A percentile compares a stretch with the other conserved stretches of the same genome.
phyloP scores from a whole-genome alignment of 2,113 vertebrate genomes.

The Lipotes vexillifer region DNA sequence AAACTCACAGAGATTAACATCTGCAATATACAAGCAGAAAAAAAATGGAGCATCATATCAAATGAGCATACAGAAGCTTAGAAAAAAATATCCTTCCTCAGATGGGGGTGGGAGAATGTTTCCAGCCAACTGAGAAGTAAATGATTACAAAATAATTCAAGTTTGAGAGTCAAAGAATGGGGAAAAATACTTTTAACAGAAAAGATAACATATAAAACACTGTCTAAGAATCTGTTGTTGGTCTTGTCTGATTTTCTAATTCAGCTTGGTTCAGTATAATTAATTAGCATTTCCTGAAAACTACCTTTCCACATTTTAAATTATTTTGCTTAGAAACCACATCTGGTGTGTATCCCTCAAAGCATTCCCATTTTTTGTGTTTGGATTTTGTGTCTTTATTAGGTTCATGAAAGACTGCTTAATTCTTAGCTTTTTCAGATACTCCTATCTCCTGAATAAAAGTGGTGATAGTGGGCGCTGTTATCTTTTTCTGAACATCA shows the following conservation, averaged over 20 bases:
- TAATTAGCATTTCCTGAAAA: not conserved
- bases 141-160: not conserved
- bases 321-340: not conserved
- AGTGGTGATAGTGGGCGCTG: not conserved
- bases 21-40: not conserved
- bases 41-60: not conserved
- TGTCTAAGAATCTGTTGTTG: not conserved
- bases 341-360: not conserved
- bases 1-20: not conserved
- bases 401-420: not conserved
- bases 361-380: not conserved
- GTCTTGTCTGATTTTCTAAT: not conserved
- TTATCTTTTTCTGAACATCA: not conserved
- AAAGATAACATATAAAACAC: not conserved
- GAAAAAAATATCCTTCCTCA: not conserved
- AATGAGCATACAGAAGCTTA: not conserved
- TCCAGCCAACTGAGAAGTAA: not conserved
- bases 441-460: not conserved
- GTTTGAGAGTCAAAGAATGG: not conserved
- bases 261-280: not conserved
- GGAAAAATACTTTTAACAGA: not conserved
- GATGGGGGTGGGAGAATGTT: not conserved
- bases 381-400: not conserved
- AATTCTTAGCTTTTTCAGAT: not conserved
- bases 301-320: not conserved